Percentiles rank a stretch among this genome's conserved stretches.
phyloP scores from a whole-genome alignment of 2,888 invertebrate species.

The Harmothoe impar region DNA sequence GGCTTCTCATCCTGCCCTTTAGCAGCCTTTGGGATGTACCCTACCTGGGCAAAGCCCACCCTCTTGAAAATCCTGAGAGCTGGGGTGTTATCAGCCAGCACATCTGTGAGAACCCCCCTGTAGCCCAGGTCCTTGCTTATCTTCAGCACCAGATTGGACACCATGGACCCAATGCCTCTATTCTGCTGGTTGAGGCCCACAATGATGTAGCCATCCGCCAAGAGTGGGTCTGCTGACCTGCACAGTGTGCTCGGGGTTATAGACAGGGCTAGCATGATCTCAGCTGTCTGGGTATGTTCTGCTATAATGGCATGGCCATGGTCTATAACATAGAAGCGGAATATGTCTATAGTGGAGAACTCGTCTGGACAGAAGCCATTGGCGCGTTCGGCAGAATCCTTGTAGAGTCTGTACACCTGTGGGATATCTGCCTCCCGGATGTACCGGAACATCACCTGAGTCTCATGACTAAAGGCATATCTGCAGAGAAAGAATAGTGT shows the following conservation, averaged over 20 bases:
- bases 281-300: neutral
- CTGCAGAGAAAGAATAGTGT: neutral
- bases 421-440: neutral
- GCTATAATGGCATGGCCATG: constrained; percentile 33
- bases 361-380: neutral
- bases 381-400: neutral
- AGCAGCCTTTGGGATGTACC: neutral
- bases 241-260: neutral
- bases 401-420: neutral
- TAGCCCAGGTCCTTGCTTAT: neutral
- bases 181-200: neutral
- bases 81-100: neutral
- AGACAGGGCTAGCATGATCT: neutral
- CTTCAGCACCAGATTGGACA: neutral
- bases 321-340: constrained; percentile 41
- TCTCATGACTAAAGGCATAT: neutral
- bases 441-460: neutral
- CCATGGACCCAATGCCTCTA: neutral
- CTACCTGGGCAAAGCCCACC: neutral
- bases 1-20: neutral
- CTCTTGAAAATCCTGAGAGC: neutral
- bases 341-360: neutral
- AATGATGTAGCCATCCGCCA: neutral
- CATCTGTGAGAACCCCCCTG: neutral
- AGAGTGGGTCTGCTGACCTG: constrained; percentile 39